Evolutionary conservation across 2,888 invertebrate genomes (phyloP).

Genomic region (Ectropis crepuscularia): DNA sequence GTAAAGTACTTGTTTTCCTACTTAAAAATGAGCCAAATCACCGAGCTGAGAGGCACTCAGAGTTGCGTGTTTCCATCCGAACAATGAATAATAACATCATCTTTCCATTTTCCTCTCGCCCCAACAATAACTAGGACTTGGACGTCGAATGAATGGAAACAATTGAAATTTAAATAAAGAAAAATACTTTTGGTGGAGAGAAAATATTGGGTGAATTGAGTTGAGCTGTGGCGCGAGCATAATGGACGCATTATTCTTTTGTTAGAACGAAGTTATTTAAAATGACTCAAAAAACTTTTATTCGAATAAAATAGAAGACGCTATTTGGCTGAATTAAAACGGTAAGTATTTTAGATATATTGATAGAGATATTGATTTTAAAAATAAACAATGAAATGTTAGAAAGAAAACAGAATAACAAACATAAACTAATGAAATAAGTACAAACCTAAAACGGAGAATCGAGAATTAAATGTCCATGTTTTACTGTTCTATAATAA

Average conservation of each 20-base stretch:
- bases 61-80: constrained; percentile 53
- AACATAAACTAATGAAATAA: no score
- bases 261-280: no score
- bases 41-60: constrained; percentile 65
- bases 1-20: constrained; percentile 70
- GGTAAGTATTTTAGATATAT: no score
- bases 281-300: no score
- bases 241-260: constrained; percentile 33
- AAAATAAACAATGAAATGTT: no score
- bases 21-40: constrained; percentile 80
- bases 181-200: constrained; percentile 56
- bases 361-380: no score
- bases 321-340: no score
- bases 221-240: constrained; percentile 37
- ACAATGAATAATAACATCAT: constrained; percentile 83
- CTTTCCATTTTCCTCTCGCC: constrained; percentile 79
- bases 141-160: constrained; percentile 68
- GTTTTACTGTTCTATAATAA: no score
- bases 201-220: constrained; percentile 58
- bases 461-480: no score
- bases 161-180: constrained; percentile 79
- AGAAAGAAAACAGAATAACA: no score
- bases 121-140: constrained; percentile 65
- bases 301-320: no score
- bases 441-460: no score